Conservation (phyloP, 2,113 vertebrate species). For the Ictalurus furcatus region DNA sequence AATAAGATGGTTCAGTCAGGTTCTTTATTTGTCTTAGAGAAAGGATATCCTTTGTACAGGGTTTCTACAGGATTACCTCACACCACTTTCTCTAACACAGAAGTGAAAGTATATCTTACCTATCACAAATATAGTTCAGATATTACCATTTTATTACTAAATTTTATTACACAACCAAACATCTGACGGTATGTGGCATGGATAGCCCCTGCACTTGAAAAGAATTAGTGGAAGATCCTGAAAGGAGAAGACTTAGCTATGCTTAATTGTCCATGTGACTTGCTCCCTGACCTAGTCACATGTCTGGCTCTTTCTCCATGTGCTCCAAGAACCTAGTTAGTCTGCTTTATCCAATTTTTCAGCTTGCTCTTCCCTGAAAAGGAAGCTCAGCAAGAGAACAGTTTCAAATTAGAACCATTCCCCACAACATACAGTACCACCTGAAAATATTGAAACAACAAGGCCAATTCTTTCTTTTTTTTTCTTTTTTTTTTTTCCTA, state of each 20-base stretch:
- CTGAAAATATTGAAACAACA: neutral
- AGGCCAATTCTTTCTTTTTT: no score
- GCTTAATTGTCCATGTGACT: conserved; percentile 58
- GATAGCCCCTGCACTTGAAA: conserved; percentile 53
- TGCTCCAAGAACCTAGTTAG: conserved; percentile 43
- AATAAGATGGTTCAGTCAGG: neutral
- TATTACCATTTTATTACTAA: neutral
- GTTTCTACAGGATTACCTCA: neutral
- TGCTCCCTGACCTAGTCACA: conserved; percentile 59
- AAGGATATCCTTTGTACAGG: neutral
- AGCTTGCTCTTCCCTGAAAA: conserved; percentile 40
- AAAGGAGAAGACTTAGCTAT: conserved; percentile 44
- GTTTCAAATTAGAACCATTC: neutral
- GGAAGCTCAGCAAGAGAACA: conserved; percentile 1
- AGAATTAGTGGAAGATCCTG: conserved; percentile 49
- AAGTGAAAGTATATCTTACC: neutral
- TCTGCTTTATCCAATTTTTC: conserved; percentile 45
- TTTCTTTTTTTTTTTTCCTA: neutral
- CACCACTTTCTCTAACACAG: neutral
- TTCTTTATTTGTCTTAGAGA: neutral
- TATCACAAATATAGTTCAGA: neutral
- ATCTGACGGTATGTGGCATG: conserved; percentile 43
- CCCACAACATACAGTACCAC: neutral
- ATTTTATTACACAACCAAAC: conserved; percentile 16
- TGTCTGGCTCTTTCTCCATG: conserved; percentile 53